These are phyloP conservation scores for Puma concolor DNA, from an alignment of 2,113 vertebrate species.

Conservation along the genomic window DNA sequence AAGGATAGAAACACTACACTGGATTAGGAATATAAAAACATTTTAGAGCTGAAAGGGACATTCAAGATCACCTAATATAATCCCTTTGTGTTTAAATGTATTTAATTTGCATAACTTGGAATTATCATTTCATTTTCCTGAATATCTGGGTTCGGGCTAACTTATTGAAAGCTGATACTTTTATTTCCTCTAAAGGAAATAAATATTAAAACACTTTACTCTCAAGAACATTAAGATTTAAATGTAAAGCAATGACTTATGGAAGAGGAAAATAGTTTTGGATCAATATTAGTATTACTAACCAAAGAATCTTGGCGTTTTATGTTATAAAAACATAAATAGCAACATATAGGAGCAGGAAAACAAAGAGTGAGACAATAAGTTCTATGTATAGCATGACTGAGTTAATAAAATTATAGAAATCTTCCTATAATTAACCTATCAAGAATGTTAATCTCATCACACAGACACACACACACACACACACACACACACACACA, in stretches of 20 bases:
- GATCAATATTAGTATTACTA: slow-evolving; percentile 2
- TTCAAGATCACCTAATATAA: neutral
- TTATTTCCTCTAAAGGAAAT: slow-evolving; percentile 37
- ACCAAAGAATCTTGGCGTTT: slow-evolving; percentile 20
- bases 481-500: neutral
- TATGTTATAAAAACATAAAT: slow-evolving; percentile 2
- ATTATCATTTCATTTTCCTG: slow-evolving; percentile 49
- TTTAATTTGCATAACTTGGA: slow-evolving; percentile 15
- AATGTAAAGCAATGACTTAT: neutral
- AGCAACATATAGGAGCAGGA: neutral
- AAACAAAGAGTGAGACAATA: neutral
- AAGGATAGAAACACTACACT: neutral
- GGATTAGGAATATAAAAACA: neutral
- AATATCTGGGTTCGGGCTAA: neutral
- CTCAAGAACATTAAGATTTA: neutral
- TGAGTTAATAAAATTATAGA: slow-evolving; percentile 49
- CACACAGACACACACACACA: neutral
- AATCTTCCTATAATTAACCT: slow-evolving; percentile 2
- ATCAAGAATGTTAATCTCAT: neutral
- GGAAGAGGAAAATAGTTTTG: neutral
- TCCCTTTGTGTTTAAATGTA: neutral
- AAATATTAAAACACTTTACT: slow-evolving; percentile 26
- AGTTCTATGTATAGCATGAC: neutral
- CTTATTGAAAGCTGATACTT: slow-evolving; percentile 21
- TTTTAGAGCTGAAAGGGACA: slow-evolving; percentile 3